Evolutionary conservation across 2,888 invertebrate species (phyloP), one percentile per base, ranked within the genome.

Genomic region (Plagodis pulveraria): DNA sequence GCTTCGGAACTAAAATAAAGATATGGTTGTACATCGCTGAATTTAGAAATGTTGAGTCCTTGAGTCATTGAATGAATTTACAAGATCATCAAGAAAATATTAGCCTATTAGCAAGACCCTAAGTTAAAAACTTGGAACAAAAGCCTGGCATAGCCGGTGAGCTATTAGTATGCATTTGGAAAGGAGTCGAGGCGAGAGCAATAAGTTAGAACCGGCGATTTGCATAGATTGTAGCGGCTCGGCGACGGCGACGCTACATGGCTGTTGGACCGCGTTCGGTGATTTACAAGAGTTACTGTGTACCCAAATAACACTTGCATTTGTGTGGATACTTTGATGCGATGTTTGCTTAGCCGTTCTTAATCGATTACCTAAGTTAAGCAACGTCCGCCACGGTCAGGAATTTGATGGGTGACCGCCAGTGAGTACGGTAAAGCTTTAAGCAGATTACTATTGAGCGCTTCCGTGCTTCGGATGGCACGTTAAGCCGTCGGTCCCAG

Each of bases 91-190:
- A 64, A 74, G 68, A 65, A 63, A 74, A 75, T 69, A 74, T 76
- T 78, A 22, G 22, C 73, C 69, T 77, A 75, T 67, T 69, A 69
- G 76, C 72, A 72, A 66, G 73, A 74, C 80, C 80, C 79, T 81
- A 81, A 87, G 81, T 84, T 81, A 86, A 88, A 87, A 87, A 87
- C 76, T 79, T 76, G 73, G 72, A 84, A 87, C 86, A 88, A 91
- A 87, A 84, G 84, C 78, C 56, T 78, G 82, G 80, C 80, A 79
- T 81, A 81, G 81, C 74, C 77, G 78, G 75, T 71, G 69, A 66
- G 81, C 85, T 91, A 81, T 90, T 91, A 91, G 89, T 91, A 91
- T 91, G 89, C 91, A 89, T 90, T 91, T 89, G 87, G 88, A 91
- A 91, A 91, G 89, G 87, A 89, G 87, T 86, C 79, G 87, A 89